Conservation (phyloP, 2,888 invertebrate genomes). For the Antheraea yamamai region DNA sequence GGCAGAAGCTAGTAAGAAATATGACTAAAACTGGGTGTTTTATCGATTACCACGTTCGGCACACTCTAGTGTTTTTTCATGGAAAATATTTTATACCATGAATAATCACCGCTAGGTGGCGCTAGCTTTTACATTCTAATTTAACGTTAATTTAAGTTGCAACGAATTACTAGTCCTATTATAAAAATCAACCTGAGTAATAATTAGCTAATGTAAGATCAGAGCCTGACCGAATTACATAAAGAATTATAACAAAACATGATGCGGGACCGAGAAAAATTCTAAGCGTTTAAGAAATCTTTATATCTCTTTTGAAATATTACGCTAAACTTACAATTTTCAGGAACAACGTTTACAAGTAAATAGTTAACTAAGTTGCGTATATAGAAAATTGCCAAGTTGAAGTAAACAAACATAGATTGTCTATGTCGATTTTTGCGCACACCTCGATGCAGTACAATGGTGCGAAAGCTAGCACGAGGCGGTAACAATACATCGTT, state of each 20-base stretch:
- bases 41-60: no score
- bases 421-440: constrained; percentile 65
- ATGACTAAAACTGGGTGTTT: no score
- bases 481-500: constrained; percentile 75
- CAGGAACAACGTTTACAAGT: not conserved
- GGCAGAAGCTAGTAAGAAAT: no score
- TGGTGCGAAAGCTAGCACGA: constrained; percentile 81
- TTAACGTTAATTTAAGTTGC: no score
- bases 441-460: constrained; percentile 67
- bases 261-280: not conserved
- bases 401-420: constrained; percentile 77
- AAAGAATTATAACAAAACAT: not conserved
- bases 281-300: not conserved
- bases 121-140: no score
- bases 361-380: not conserved
- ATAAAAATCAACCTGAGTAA: not conserved
- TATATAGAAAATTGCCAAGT: constrained; percentile 7
- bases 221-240: not conserved
- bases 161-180: no score
- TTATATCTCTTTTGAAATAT: not conserved
- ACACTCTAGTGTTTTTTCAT: not conserved
- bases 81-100: not conserved
- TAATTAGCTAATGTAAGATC: not conserved
- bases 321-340: not conserved
- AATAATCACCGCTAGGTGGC: no score